Conservation (phyloP, 2,888 invertebrate species). For the Cataglyphis rosenhaueri region DNA sequence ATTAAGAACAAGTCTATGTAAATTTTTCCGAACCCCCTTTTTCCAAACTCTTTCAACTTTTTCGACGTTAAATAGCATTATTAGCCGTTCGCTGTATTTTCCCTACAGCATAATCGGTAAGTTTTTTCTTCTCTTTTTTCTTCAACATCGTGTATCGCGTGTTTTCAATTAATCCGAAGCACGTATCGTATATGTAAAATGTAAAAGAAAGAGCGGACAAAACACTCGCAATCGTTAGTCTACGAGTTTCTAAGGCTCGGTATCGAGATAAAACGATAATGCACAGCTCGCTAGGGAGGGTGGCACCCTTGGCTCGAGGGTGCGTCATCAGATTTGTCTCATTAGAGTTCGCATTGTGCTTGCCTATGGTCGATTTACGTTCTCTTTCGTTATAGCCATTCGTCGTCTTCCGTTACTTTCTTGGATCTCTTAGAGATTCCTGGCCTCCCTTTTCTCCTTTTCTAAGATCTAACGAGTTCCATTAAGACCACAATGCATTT, state of each 20-base stretch:
- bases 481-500: conserved; percentile 74
- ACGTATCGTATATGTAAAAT: conserved; percentile 7
- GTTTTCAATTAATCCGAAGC: conserved; percentile 18
- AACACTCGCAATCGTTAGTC: conserved; percentile 19
- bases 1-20: conserved; percentile 51
- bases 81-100: conserved; percentile 23
- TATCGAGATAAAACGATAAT: conserved; percentile 51
- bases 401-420: conserved; percentile 39
- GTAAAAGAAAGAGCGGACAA: background rate
- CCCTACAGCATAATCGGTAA: conserved; percentile 31
- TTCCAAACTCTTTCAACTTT: conserved; percentile 33
- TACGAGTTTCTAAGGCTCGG: conserved; percentile 14
- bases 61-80: conserved; percentile 48
- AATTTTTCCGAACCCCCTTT: conserved; percentile 34
- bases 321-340: conserved; percentile 85
- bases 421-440: conserved; percentile 2
- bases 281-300: conserved; percentile 38
- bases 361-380: conserved; percentile 80
- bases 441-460: conserved; percentile 45
- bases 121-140: background rate
- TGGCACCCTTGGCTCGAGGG: conserved; percentile 72
- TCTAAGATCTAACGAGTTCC: conserved; percentile 74
- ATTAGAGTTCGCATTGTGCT: conserved; percentile 84
- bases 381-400: conserved; percentile 73
- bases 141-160: background rate